Base-by-base conservation (phyloP, 2,797 vertebrate genomes). In the Hapalemur alaotrensis region DNA sequence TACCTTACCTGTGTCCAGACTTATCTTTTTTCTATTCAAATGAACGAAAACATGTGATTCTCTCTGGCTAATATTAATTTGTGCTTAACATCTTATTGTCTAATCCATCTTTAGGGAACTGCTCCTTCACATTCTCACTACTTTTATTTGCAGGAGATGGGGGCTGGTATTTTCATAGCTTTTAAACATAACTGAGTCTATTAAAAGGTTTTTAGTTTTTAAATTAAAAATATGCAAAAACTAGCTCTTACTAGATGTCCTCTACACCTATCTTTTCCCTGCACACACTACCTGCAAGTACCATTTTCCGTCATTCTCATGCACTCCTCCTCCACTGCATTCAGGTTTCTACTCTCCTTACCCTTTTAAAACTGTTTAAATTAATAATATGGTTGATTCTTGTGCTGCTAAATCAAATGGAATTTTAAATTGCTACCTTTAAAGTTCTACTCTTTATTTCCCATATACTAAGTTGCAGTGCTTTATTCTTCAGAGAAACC, bases 121-220 rank as follows among this genome's bases (percentile, higher is more conserved):
- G 22, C 4, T 41, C 5, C 46, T 38, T 84, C 84, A 35, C 0
- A 35, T 57, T 6, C 0, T 38, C 9, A 1, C n/a, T 69, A 28
- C 1, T 2, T 43, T 79, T 7, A 22, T n/a, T 25, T 3, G 8
- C 5, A 9, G 2, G 2, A 1, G 1, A 22, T 9, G 8, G 2
- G 10, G 8, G 38, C 1, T 54, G 0, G 0, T 61, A 67, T 78
- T 50, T 32, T 14, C 5, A 9, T 8, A n/a, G 23, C 6, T 89
- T 86, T 35, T 38, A 48, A 89, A 81, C 43, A 59, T 59, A 46
- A 63, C 38, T n/a, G 80, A 59, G 4, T 67, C 1, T 72, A 73
- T 52, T 30, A 25, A 82, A 46, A 43, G 1, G 4, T 43, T 50
- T 20, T 0, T 13, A 9, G 4, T 67, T 92, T 73, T 78, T 7